Percentiles rank a stretch among this genome's conserved stretches.
These are phyloP conservation scores for Xenopus laevis DNA, from an alignment of 2,113 vertebrate species.

Conservation along the genomic window DNA sequence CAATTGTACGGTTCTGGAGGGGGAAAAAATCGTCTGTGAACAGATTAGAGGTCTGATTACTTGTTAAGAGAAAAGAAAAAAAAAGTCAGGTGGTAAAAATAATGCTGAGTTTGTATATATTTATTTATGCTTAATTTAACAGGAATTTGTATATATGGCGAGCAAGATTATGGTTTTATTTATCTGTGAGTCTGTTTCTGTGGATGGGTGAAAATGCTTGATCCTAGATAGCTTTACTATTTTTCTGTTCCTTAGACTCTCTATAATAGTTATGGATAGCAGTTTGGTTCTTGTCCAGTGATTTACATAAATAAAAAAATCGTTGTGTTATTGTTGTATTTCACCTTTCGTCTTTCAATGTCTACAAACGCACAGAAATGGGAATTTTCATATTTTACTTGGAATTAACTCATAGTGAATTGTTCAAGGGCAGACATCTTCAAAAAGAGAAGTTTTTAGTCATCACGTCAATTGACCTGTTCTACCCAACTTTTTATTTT, in stretches of 20 bases:
- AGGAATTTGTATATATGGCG: slow-evolving; percentile 97
- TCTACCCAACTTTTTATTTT: too few relatives aligned
- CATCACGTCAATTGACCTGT: too few relatives aligned
- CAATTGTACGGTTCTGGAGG: background rate
- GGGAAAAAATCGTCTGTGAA: slow-evolving; percentile 3
- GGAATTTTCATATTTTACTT: too few relatives aligned
- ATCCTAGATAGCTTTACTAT: slow-evolving; percentile 78
- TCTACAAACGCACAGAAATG: too few relatives aligned
- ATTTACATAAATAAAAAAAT: slow-evolving; percentile 98
- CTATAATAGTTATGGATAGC: slow-evolving; percentile 99
- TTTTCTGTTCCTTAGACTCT: slow-evolving; percentile 91
- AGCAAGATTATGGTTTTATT: slow-evolving; percentile 91
- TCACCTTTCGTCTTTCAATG: slow-evolving; percentile 70
- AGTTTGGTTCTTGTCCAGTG: slow-evolving; percentile 98
- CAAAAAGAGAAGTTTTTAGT: too few relatives aligned
- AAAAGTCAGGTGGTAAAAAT: slow-evolving; percentile 67
- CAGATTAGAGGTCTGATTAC: slow-evolving; percentile 54
- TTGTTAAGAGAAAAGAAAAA: slow-evolving; percentile 60
- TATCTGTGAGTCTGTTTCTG: slow-evolving; percentile 97
- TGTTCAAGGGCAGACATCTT: too few relatives aligned
- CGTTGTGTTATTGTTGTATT: slow-evolving; percentile 97
- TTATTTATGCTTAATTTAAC: slow-evolving; percentile 99
- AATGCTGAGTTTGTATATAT: slow-evolving; percentile 98
- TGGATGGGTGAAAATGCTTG: slow-evolving; percentile 84
- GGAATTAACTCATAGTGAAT: too few relatives aligned